A percentile compares a stretch with the other conserved stretches of the same genome.
Evolutionary conservation across 1,140 invertebrate genomes (phyloP).

Genomic region (Bradynema listronoti): DNA sequence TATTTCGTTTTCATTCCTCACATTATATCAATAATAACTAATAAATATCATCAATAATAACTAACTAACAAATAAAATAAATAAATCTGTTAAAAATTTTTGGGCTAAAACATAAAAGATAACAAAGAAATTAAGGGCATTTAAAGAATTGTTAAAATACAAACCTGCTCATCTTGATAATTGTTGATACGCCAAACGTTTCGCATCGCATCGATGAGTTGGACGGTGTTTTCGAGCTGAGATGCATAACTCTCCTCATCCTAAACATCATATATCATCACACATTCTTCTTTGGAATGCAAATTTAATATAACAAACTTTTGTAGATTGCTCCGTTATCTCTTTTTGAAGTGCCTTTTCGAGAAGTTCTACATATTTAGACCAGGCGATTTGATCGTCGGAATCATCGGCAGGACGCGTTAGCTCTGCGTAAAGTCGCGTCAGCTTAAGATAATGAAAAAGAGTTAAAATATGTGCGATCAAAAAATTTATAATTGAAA

Average conservation of each 20-base stretch:
- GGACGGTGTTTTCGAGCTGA: neutral
- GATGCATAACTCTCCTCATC: neutral
- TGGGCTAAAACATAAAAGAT: too few relatives aligned
- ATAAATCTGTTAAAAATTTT: too few relatives aligned
- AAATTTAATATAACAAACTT: too few relatives aligned
- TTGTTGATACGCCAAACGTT: slow-evolving; percentile 8
- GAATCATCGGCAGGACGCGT: slow-evolving; percentile 12
- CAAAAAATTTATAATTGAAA: too few relatives aligned
- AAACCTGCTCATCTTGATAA: neutral
- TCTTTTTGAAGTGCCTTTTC: slow-evolving; percentile 21
- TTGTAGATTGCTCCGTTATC: neutral
- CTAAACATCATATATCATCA: too few relatives aligned
- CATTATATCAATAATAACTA: too few relatives aligned
- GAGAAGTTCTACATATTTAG: slow-evolving; percentile 15
- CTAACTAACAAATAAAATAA: too few relatives aligned
- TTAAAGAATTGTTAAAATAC: neutral
- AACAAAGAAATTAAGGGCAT: too few relatives aligned
- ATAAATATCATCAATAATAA: too few relatives aligned
- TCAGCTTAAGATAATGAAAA: slow-evolving; percentile 20
- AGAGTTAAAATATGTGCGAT: too few relatives aligned
- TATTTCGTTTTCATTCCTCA: too few relatives aligned
- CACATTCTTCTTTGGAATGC: too few relatives aligned
- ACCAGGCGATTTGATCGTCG: slow-evolving; percentile 5
- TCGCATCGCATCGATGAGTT: slow-evolving; percentile 5
- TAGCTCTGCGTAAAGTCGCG: slow-evolving; percentile 21